A percentile compares a stretch with the other conserved stretches of the same genome.
phyloP scores from a whole-genome alignment of 2,888 invertebrate genomes.

The Prosopocoilus inquinatus region DNA sequence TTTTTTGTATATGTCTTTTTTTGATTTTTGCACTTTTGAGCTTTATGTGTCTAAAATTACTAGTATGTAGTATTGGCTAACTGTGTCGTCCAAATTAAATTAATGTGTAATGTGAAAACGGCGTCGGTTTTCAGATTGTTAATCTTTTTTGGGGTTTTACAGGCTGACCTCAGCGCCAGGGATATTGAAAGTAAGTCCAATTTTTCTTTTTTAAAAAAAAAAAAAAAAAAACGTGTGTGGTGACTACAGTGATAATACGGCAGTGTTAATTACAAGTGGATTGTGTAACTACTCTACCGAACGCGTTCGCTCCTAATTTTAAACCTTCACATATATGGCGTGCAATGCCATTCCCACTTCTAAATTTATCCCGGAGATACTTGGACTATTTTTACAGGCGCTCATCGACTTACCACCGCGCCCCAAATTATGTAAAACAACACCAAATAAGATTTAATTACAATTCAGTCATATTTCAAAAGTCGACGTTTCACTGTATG shows the following conservation, averaged over 20 bases:
- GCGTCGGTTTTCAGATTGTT: slow-evolving; percentile 1
- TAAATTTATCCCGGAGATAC: slow-evolving; percentile 9
- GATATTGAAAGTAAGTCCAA: slow-evolving; percentile 83
- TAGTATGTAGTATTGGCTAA: slow-evolving; percentile 2
- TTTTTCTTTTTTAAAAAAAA: neutral
- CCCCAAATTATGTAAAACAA: too few relatives aligned
- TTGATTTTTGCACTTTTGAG: neutral
- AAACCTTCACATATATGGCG: slow-evolving; percentile 16
- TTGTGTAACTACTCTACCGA: slow-evolving; percentile 6
- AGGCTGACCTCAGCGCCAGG: slow-evolving; percentile 85
- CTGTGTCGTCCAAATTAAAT: neutral
- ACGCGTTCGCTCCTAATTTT: slow-evolving; percentile 16
- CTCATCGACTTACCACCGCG: too few relatives aligned
- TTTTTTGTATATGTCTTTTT: neutral
- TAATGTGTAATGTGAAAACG: neutral
- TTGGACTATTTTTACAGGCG: slow-evolving; percentile 13
- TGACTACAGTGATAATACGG: too few relatives aligned
- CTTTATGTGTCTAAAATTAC: neutral
- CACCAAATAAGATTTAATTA: too few relatives aligned
- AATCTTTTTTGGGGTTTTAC: slow-evolving; percentile 50
- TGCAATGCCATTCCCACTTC: slow-evolving; percentile 11
- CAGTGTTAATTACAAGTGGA: too few relatives aligned
- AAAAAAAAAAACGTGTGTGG: too few relatives aligned
- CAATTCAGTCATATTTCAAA: too few relatives aligned
- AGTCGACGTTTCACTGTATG: too few relatives aligned